Percentiles rank a stretch among this genome's conserved stretches.
These are phyloP conservation scores for Ectropis grisescens DNA, from an alignment of 1,140 invertebrate genomes.

Conservation along the genomic window DNA sequence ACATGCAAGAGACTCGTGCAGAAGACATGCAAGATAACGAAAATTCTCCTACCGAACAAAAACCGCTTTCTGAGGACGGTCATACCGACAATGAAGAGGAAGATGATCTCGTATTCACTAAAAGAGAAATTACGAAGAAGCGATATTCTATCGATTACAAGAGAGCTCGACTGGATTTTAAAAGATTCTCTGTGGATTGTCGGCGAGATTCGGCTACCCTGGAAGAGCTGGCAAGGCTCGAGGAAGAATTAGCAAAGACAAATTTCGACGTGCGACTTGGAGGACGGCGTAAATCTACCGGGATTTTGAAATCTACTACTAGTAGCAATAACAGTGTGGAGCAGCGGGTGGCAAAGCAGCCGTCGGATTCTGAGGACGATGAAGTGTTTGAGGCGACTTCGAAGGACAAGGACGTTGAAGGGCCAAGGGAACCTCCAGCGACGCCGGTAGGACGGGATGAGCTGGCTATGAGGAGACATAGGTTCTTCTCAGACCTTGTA, in stretches of 20 bases:
- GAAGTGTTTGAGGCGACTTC: constrained; percentile 50
- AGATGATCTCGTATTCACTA: constrained; percentile 36
- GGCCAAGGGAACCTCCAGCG: constrained; percentile 78
- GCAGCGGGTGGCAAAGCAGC: constrained; percentile 22
- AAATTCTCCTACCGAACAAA: too few relatives aligned
- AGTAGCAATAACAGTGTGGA: constrained; percentile 43
- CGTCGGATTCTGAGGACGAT: constrained; percentile 53
- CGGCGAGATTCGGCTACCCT: constrained; percentile 45
- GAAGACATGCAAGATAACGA: too few relatives aligned
- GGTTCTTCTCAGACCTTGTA: constrained; percentile 83
- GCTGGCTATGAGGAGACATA: constrained; percentile 79
- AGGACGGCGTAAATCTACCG: constrained; percentile 55
- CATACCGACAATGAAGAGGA: constrained; percentile 17
- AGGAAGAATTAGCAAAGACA: constrained; percentile 48
- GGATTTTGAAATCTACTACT: constrained; percentile 62
- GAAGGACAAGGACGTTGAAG: constrained; percentile 22
- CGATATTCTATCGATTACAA: constrained; percentile 55
- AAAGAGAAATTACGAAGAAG: constrained; percentile 42
- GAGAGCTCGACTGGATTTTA: constrained; percentile 44
- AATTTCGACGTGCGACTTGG: constrained; percentile 42
- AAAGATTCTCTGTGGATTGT: constrained; percentile 52
- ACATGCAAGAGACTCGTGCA: too few relatives aligned
- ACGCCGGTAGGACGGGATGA: constrained; percentile 84
- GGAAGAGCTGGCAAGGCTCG: constrained; percentile 45
- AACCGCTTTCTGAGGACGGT: too few relatives aligned